phyloP scores from a whole-genome alignment of 35 echinoderm and acorn worm species.

The Apostichopus californicus region DNA sequence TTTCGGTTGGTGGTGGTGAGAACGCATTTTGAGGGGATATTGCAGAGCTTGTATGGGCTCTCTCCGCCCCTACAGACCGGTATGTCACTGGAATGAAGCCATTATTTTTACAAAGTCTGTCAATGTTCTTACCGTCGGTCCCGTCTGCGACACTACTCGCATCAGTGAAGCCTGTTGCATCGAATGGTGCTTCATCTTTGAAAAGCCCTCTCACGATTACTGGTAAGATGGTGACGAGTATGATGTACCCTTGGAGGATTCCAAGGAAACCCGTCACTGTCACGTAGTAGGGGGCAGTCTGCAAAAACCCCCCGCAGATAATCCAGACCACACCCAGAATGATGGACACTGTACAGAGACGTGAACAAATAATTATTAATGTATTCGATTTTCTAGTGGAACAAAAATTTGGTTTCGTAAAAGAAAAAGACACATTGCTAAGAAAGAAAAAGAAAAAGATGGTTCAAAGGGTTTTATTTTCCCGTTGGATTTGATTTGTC shows the following conservation, averaged over 20 bases:
- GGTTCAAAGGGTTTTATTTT: too few relatives aligned
- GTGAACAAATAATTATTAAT: not conserved
- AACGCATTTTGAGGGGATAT: too few relatives aligned
- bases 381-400: too few relatives aligned
- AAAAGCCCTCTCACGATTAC: not conserved
- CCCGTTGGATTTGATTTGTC: too few relatives aligned
- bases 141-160: slow-evolving; percentile 1
- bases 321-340: not conserved
- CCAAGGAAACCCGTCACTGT: not conserved
- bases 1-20: too few relatives aligned
- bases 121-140: not conserved
- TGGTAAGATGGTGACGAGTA: not conserved
- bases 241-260: not conserved
- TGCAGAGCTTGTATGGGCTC: too few relatives aligned
- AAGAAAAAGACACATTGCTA: too few relatives aligned
- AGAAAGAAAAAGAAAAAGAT: too few relatives aligned
- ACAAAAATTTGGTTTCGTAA: too few relatives aligned
- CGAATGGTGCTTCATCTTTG: not conserved
- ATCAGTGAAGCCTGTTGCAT: not conserved
- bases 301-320: not conserved
- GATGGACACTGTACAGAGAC: not conserved
- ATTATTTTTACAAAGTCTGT: too few relatives aligned
- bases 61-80: too few relatives aligned
- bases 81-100: too few relatives aligned
- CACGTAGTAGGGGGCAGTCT: not conserved